Evolutionary conservation across 2,888 invertebrate species (phyloP), one percentile per base, ranked within the genome.

Genomic region (Platycheirus albimanus): DNA sequence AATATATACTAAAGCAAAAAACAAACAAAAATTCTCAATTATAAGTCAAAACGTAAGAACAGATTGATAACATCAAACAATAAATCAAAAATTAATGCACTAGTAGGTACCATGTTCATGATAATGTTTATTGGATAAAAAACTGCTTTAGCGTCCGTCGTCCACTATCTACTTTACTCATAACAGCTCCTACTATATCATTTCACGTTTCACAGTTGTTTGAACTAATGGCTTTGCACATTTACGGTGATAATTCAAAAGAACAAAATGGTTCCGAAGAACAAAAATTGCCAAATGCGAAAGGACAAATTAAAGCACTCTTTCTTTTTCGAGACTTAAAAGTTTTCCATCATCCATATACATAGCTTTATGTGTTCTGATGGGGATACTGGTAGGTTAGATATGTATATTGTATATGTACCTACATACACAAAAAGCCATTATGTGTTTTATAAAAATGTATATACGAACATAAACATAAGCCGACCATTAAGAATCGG

Each of bases 241-340:
- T 77, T 83, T 63, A 41, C 61, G 77, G 77, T 63, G 49, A 83
- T 83, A 83, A 77, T 67, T 77, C 66, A 77, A 61, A 72, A 77
- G 20, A 54, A 77, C 47, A 56, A 77, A 72, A 52, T 49, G 24
- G 47, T 58, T 69, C 28, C 61, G 24, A 47, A 61, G 58, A 71
- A 75, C 47, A 58, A 71, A 76, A 71, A 67, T 81, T 61, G 28
- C 66, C 66, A 72, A 81, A 77, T 56, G 49, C 51, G 77, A 77
- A 41, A 58, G 63, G 70, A 72, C 81, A 77, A 72, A 77, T 81
- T 72, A 77, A 77, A 77, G 67, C 63, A 49, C 45, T 77, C 71
- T 72, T 67, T 77, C 66, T 72, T 79, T 66, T 63, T 36, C n/a
- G 20, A 41, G 43, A 71, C 58, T 71, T 66, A 51, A 76, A 76